A percentile compares a stretch with the other conserved stretches of the same genome.
These are phyloP conservation scores for Mormyrops attenuatus DNA, from an alignment of 2,797 vertebrate species.

Conservation along the genomic window DNA sequence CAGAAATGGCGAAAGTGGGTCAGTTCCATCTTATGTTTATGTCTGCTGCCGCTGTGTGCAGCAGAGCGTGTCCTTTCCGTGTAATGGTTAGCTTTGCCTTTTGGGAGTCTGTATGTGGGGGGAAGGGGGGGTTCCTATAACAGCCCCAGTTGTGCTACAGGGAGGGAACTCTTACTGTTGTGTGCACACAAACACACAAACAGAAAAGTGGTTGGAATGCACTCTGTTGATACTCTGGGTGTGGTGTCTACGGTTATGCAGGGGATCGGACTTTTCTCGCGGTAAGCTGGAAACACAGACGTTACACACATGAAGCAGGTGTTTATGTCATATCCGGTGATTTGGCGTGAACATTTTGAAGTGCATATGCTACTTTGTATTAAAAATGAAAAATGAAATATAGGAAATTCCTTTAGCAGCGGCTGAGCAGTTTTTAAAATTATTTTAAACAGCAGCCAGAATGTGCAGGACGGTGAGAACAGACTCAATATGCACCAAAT, in stretches of 20 bases:
- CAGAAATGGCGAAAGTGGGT: slow-evolving; percentile 66
- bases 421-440: not conserved
- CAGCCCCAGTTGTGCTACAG: not conserved
- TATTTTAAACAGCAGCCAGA: not conserved
- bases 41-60: slow-evolving; percentile 48
- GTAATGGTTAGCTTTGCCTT: slow-evolving; percentile 17
- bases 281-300: not conserved
- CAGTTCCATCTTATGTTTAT: slow-evolving; percentile 54
- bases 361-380: not conserved
- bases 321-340: not conserved
- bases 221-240: not conserved
- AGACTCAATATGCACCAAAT: not conserved
- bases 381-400: not conserved
- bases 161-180: not conserved
- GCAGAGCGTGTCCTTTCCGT: slow-evolving; percentile 20
- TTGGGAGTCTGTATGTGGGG: slow-evolving; percentile 12
- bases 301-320: not conserved
- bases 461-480: not conserved
- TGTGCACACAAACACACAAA: not conserved
- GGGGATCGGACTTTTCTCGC: not conserved
- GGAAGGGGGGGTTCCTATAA: not conserved
- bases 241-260: not conserved
- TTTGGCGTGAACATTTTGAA: not conserved
- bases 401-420: not conserved
- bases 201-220: not conserved